phyloP scores from a whole-genome alignment of 2,888 invertebrate genomes.

The Biston betularia region DNA sequence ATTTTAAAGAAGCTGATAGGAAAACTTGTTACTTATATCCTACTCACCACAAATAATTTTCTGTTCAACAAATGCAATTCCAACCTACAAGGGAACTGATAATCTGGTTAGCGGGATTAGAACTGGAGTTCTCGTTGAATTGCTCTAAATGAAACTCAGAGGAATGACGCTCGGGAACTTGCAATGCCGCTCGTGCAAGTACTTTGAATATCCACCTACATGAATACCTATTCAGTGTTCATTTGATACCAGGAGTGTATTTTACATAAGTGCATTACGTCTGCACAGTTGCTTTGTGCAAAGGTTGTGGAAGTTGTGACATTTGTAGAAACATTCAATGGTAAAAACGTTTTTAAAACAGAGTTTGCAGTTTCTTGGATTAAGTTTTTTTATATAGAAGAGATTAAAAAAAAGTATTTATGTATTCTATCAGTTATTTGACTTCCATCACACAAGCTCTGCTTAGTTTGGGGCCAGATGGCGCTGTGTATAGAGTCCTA shows the following conservation, averaged over 20 bases:
- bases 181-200: slow-evolving; percentile 11
- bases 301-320: no score
- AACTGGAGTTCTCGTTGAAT: slow-evolving; percentile 26
- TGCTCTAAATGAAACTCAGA: slow-evolving; percentile 25
- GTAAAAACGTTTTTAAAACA: not conserved
- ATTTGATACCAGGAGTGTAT: not conserved
- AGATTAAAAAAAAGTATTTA: no score
- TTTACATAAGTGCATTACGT: slow-evolving; percentile 5
- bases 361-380: not conserved
- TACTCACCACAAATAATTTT: not conserved
- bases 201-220: slow-evolving; percentile 3
- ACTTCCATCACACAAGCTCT: no score
- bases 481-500: no score
- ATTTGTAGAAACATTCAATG: not conserved
- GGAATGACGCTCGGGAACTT: slow-evolving; percentile 16
- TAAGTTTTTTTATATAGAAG: not conserved
- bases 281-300: not conserved
- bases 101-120: slow-evolving; percentile 28
- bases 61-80: slow-evolving; percentile 11
- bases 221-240: slow-evolving; percentile 2
- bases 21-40: not conserved
- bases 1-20: not conserved
- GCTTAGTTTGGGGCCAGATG: no score
- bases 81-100: slow-evolving; percentile 11
- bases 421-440: no score